Conservation (phyloP, 2,888 invertebrate genomes). For the Himalopsyche anomala region DNA sequence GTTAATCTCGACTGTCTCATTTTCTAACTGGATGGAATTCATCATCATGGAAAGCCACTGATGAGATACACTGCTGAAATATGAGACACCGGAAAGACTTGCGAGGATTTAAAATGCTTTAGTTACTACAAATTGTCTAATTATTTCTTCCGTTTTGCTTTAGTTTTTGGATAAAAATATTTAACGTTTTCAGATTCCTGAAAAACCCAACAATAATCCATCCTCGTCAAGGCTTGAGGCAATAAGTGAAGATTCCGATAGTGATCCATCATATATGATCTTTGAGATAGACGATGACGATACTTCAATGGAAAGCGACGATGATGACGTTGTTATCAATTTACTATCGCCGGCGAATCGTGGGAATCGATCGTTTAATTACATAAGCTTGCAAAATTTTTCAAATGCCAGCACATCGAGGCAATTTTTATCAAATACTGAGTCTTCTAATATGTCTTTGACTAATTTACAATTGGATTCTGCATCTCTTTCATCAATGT, state of each 20-base stretch:
- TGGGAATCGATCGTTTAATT: not conserved
- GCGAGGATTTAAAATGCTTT: too few species aligned
- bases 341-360: not conserved
- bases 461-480: not conserved
- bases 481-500: not conserved
- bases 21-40: too few species aligned
- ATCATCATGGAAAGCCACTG: too few species aligned
- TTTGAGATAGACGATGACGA: conserved; percentile 4
- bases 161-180: too few species aligned
- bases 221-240: not conserved
- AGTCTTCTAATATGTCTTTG: not conserved
- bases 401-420: not conserved
- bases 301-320: not conserved
- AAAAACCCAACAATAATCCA: not conserved
- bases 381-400: not conserved
- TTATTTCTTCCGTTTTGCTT: too few species aligned
- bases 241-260: not conserved
- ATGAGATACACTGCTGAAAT: too few species aligned
- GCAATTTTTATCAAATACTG: not conserved
- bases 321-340: not conserved
- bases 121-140: too few species aligned
- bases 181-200: not conserved
- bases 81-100: too few species aligned
- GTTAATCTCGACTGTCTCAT: too few species aligned
- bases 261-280: conserved; percentile 2